These are phyloP conservation scores for Uria lomvia DNA, from an alignment of 2,113 vertebrate species.

Conservation along the genomic window DNA sequence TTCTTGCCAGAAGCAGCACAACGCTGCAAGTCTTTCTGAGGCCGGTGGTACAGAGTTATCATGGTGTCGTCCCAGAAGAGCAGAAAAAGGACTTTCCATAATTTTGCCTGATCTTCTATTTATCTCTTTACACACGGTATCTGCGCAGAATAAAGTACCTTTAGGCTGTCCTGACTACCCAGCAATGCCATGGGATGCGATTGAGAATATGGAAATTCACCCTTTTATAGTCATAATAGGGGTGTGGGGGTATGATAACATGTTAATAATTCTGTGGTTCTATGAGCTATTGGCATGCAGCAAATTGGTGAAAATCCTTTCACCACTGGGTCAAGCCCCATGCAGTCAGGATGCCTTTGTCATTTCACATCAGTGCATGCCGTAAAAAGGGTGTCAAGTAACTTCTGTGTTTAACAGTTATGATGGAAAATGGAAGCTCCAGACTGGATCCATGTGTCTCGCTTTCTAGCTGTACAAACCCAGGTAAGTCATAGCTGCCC, in stretches of 20 bases:
- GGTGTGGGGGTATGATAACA: neutral
- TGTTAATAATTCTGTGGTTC: neutral
- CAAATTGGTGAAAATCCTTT: neutral
- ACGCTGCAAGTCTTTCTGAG: neutral
- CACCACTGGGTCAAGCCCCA: neutral
- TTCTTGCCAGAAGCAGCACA: neutral
- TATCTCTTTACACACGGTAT: neutral
- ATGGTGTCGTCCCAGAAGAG: neutral
- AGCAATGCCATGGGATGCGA: neutral
- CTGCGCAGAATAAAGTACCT: neutral
- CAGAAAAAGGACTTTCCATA: neutral
- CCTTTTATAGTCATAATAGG: no score
- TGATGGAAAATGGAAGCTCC: neutral
- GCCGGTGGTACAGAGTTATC: neutral
- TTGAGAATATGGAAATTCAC: neutral
- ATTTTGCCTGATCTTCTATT: neutral
- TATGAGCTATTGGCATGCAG: neutral
- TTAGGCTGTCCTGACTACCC: neutral
- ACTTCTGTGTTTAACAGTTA: neutral
- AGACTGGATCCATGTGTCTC: fast-evolving
- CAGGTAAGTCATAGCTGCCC: neutral
- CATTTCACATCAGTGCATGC: neutral
- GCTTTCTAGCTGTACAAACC: neutral
- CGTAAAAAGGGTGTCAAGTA: neutral
- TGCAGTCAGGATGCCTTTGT: neutral